A percentile compares a stretch with the other conserved stretches of the same genome.
phyloP scores from a whole-genome alignment of 2,888 invertebrate species.

The Eupithecia inturbata region DNA sequence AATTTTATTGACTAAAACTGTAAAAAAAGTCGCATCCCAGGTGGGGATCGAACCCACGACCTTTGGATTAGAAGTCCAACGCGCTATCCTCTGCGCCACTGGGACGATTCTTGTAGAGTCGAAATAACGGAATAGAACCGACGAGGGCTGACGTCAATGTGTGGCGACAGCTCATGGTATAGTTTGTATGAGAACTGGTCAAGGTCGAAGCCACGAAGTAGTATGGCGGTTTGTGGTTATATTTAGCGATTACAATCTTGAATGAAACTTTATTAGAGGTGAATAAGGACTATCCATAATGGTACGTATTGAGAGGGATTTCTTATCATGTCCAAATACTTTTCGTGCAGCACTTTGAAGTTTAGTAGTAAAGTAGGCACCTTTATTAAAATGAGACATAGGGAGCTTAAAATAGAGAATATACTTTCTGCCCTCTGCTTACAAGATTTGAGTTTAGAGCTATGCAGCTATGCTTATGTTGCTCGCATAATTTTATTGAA shows the following conservation, averaged over 20 bases:
- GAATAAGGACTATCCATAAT: neutral
- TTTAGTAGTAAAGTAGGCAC: neutral
- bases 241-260: neutral
- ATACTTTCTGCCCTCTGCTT: too few relatives aligned
- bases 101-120: conserved; percentile 16
- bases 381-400: too few relatives aligned
- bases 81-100: conserved; percentile 40
- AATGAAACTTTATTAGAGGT: neutral
- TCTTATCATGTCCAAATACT: neutral
- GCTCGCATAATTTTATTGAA: too few relatives aligned
- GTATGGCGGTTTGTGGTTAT: neutral
- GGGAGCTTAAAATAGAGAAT: too few relatives aligned
- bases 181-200: conserved; percentile 12
- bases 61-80: conserved; percentile 37
- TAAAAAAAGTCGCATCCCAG: conserved; percentile 25
- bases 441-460: too few relatives aligned
- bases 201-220: neutral
- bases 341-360: neutral
- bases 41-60: conserved; percentile 40
- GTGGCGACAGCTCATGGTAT: conserved; percentile 9
- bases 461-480: too few relatives aligned
- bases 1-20: conserved; percentile 8
- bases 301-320: neutral
- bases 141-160: conserved; percentile 21
- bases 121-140: conserved; percentile 17